Evolutionary conservation across 2,888 invertebrate species (phyloP).

Genomic region (Perithous albicinctus): DNA sequence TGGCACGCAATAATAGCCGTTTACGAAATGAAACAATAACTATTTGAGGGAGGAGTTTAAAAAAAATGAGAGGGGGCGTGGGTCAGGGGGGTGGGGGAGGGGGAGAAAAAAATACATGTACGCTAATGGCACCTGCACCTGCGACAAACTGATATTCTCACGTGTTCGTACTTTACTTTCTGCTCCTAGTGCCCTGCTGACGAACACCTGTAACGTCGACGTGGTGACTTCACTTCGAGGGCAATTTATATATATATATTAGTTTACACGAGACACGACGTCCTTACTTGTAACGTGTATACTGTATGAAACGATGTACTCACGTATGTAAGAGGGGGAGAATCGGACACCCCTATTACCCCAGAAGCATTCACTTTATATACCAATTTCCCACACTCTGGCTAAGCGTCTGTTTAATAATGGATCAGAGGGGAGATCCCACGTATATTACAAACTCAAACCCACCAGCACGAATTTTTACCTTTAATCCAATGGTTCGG

Average conservation of each 20-base stretch:
- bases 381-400: constrained; percentile 63
- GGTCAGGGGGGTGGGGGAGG: constrained; percentile 30
- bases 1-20: constrained; percentile 73
- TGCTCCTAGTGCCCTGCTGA: constrained; percentile 63
- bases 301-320: not conserved
- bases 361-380: constrained; percentile 44
- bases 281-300: constrained; percentile 8
- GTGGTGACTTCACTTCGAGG: constrained; percentile 57
- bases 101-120: constrained; percentile 41
- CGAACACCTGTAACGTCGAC: constrained; percentile 80
- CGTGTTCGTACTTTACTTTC: constrained; percentile 73
- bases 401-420: constrained; percentile 63
- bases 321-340: constrained; percentile 29
- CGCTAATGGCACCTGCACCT: constrained; percentile 77
- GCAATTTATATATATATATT: constrained; percentile 35
- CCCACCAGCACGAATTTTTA: constrained; percentile 36
- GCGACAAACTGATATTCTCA: constrained; percentile 81
- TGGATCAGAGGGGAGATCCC: constrained; percentile 48
- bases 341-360: constrained; percentile 54
- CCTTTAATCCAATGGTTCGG: constrained; percentile 41
- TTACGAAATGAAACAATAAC: constrained; percentile 77
- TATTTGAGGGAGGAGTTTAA: constrained; percentile 63
- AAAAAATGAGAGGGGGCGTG: constrained; percentile 27
- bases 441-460: constrained; percentile 7
- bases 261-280: constrained; percentile 20